These are phyloP conservation scores for Phorcus lineatus DNA, from an alignment of 2,888 invertebrate genomes.

Conservation along the genomic window DNA sequence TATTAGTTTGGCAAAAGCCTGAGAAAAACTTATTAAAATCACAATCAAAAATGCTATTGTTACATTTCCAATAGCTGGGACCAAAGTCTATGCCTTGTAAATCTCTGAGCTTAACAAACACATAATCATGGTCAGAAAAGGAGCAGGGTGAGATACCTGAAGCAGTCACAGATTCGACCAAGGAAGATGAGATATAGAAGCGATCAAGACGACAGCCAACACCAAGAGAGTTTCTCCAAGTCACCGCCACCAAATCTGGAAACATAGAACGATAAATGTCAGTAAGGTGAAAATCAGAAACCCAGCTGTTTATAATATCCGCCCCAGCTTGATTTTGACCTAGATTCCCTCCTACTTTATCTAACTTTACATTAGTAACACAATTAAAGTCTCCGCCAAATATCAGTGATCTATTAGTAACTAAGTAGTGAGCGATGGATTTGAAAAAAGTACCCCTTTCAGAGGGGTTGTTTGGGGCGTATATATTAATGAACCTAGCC, in stretches of 20 bases:
- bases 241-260: background rate
- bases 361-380: background rate
- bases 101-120: too few species aligned
- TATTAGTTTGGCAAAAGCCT: background rate
- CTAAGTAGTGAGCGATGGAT: background rate
- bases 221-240: background rate
- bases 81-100: background rate
- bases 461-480: background rate
- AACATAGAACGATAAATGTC: background rate
- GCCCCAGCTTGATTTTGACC: background rate
- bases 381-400: conserved; percentile 25
- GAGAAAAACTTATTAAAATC: background rate
- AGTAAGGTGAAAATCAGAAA: background rate
- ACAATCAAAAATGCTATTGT: background rate
- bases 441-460: background rate
- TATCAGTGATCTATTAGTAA: background rate
- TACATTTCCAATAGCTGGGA: background rate
- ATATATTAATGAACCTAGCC: background rate
- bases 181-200: conserved; percentile 12
- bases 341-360: conserved; percentile 10
- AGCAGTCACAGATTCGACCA: too few species aligned
- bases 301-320: background rate
- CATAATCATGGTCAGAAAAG: background rate
- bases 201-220: background rate
- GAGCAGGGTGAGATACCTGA: background rate